Conservation (phyloP, 2,888 invertebrate species). For the Aphodius granarius region DNA sequence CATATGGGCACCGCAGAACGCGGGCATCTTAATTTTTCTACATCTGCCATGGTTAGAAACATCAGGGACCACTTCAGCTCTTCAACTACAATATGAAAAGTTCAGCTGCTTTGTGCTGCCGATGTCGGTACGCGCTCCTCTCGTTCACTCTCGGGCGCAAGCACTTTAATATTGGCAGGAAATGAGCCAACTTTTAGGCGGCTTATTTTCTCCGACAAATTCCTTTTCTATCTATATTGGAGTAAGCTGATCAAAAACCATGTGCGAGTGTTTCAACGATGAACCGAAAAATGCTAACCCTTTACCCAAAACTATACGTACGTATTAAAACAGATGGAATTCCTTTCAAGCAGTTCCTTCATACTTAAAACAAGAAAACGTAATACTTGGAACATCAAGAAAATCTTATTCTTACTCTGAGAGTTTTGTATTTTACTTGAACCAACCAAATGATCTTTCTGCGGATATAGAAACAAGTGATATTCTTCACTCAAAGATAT, state of each 20-base stretch:
- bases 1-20: neutral
- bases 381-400: too few relatives aligned
- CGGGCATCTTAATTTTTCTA: slow-evolving; percentile 11
- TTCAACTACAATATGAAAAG: neutral
- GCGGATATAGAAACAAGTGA: too few relatives aligned
- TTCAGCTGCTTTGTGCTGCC: neutral
- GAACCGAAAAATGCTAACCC: neutral
- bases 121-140: neutral
- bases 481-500: too few relatives aligned
- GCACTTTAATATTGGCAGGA: neutral
- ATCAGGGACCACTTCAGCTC: neutral
- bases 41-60: neutral
- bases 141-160: neutral
- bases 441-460: too few relatives aligned
- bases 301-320: neutral
- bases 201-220: neutral
- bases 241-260: neutral
- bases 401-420: too few relatives aligned
- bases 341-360: too few relatives aligned
- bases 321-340: too few relatives aligned
- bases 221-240: neutral
- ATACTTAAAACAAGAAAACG: too few relatives aligned
- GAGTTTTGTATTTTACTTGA: too few relatives aligned
- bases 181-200: neutral
- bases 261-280: neutral